phyloP scores from a whole-genome alignment of 2,113 vertebrate genomes.

The Arvicanthis niloticus region DNA sequence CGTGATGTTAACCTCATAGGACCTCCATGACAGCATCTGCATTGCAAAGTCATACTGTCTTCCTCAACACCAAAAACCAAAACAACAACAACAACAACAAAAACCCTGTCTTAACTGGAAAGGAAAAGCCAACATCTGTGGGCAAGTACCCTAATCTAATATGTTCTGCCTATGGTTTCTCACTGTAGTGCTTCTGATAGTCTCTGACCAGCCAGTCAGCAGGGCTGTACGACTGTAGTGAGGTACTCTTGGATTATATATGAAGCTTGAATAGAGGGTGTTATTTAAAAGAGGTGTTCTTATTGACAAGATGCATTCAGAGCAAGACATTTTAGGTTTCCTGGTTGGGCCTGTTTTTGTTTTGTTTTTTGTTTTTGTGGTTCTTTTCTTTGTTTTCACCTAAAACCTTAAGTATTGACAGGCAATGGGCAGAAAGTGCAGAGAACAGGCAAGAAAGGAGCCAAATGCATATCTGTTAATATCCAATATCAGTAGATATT shows the following conservation, averaged over 20 bases:
- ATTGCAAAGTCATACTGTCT: not conserved
- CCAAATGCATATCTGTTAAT: constrained; percentile 76
- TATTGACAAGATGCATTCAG: constrained; percentile 78
- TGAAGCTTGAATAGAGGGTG: constrained; percentile 63
- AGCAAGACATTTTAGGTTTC: constrained; percentile 72
- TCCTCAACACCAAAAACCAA: not conserved
- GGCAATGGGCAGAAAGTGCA: constrained; percentile 72
- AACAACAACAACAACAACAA: not conserved
- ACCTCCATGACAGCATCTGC: not conserved
- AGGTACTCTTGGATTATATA: constrained; percentile 72
- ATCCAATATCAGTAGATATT: constrained; percentile 60
- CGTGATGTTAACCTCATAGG: not conserved
- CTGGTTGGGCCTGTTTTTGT: constrained; percentile 76
- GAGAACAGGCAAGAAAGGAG: constrained; percentile 80
- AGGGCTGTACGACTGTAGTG: constrained; percentile 67
- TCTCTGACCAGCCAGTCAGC: constrained; percentile 60
- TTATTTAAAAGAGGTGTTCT: constrained; percentile 25
- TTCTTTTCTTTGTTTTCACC: constrained; percentile 45
- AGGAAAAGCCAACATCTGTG: constrained; percentile 66
- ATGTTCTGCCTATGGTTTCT: constrained; percentile 71
- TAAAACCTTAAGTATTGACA: constrained; percentile 82
- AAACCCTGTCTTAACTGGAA: constrained; percentile 71
- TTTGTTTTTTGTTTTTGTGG: constrained; percentile 58
- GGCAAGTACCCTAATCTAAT: constrained; percentile 71
- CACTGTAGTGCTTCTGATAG: constrained; percentile 65